phyloP scores from a whole-genome alignment of 2,888 invertebrate species.

The Rhopalosiphum nymphaeae region DNA sequence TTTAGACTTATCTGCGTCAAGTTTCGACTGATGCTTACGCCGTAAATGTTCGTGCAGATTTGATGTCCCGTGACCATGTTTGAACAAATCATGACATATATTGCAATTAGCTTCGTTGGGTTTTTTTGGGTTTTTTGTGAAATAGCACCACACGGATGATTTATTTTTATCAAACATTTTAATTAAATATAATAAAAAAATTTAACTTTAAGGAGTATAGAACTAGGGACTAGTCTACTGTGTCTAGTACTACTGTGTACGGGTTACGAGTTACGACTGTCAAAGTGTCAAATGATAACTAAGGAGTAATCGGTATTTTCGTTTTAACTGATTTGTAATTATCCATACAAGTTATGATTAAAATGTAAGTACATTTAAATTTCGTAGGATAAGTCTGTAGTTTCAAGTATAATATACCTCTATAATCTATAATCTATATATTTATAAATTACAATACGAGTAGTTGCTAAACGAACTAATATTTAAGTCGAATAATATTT shows the following conservation, averaged over 20 bases:
- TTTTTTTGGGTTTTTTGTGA: constrained; percentile 1
- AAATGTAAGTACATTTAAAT: too few species aligned
- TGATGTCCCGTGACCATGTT: constrained; percentile 23
- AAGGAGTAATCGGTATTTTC: too few species aligned
- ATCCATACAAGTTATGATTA: too few species aligned
- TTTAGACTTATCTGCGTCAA: constrained; percentile 14
- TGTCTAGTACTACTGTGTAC: too few species aligned
- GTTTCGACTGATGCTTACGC: not conserved
- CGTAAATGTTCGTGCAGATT: constrained; percentile 22
- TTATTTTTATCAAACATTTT: constrained; percentile 4
- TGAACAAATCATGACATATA: constrained; percentile 12
- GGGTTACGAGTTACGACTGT: too few species aligned
- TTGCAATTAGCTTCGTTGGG: not conserved
- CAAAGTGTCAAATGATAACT: too few species aligned
- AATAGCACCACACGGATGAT: constrained; percentile 14
- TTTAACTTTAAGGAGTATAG: not conserved
- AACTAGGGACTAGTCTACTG: too few species aligned
- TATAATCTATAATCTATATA: not conserved
- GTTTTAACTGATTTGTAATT: too few species aligned
- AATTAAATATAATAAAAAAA: not conserved
- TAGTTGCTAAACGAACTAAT: too few species aligned
- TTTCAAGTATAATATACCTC: too few species aligned
- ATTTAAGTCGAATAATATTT: not conserved
- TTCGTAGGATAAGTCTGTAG: too few species aligned
- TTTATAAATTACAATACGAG: not conserved